phyloP scores from a whole-genome alignment of 2,797 vertebrate species.

The Muscicapa comitata region DNA sequence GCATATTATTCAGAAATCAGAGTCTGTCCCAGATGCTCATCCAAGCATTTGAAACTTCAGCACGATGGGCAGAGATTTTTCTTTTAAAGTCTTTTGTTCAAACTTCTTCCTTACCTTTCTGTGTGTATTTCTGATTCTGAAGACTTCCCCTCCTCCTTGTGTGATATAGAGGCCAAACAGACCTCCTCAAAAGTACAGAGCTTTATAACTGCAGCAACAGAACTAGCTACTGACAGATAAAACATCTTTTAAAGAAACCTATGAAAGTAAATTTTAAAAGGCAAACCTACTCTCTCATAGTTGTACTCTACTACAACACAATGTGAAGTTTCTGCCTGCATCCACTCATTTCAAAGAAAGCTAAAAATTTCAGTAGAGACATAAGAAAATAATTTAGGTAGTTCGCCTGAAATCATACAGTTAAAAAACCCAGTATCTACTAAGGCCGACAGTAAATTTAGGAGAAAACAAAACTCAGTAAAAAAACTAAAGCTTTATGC shows the following conservation, averaged over 20 bases:
- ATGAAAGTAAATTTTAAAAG: not conserved
- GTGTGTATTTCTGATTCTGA: rapidly evolving
- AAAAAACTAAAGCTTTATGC: rapidly evolving
- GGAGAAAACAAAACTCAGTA: not conserved
- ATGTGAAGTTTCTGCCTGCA: not conserved
- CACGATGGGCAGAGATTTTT: rapidly evolving
- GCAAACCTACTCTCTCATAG: not conserved
- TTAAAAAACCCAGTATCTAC: not conserved
- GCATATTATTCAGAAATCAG: not conserved
- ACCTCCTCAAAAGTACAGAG: not conserved
- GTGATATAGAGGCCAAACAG: rapidly evolving
- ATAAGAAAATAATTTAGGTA: rapidly evolving
- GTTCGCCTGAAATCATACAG: rapidly evolving
- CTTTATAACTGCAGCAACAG: not conserved
- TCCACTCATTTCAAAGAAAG: not conserved
- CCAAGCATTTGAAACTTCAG: not conserved
- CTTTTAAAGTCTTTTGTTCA: rapidly evolving
- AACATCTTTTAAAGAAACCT: rapidly evolving
- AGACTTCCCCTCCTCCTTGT: rapidly evolving
- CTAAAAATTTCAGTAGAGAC: rapidly evolving
- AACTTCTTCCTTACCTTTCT: not conserved
- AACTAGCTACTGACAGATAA: not conserved
- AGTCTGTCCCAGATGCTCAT: not conserved
- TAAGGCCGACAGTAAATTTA: rapidly evolving
- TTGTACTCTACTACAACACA: rapidly evolving